Conservation (phyloP, 2,113 vertebrate species). For the Irena cyanogastra region DNA sequence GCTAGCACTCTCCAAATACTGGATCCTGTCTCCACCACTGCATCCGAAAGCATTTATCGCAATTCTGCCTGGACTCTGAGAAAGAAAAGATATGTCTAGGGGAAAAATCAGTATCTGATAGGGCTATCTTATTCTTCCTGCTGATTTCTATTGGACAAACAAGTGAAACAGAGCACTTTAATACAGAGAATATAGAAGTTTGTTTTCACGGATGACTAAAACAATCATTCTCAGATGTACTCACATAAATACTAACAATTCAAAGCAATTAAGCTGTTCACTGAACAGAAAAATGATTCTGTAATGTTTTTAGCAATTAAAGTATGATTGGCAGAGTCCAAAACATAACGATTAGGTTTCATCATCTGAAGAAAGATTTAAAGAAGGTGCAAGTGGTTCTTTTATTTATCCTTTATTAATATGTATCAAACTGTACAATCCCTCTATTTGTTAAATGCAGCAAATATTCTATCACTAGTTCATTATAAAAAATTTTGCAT, state of each 20-base stretch:
- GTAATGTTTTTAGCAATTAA: neutral
- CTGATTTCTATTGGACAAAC: neutral
- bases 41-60: neutral
- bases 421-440: neutral
- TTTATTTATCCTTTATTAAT: neutral
- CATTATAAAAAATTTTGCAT: neutral
- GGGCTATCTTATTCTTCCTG: neutral
- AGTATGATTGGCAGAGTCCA: neutral
- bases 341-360: neutral
- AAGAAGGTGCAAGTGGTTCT: neutral
- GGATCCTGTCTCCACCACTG: neutral
- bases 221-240: neutral
- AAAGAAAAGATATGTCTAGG: neutral
- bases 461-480: neutral
- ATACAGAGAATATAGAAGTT: neutral
- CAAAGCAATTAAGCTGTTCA: slow-evolving; percentile 46
- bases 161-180: neutral
- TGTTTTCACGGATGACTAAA: neutral
- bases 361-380: neutral
- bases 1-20: neutral
- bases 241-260: neutral
- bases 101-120: neutral
- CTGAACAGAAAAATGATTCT: neutral
- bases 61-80: neutral
- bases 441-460: neutral